These are phyloP conservation scores for Drosophila grimshawi DNA, from an alignment of 1,140 invertebrate species.

Conservation along the genomic window DNA sequence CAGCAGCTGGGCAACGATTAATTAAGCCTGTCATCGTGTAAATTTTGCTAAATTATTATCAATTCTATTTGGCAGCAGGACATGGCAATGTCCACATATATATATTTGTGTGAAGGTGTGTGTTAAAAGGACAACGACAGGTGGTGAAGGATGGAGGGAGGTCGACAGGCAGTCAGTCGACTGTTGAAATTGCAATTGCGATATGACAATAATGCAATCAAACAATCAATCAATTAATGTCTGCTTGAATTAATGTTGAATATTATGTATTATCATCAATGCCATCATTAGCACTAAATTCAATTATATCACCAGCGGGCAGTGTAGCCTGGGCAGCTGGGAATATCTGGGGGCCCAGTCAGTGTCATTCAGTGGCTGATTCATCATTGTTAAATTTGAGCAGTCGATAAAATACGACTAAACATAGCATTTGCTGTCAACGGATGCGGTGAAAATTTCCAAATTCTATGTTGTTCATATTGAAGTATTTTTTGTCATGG, in stretches of 20 bases:
- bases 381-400: constrained; percentile 67
- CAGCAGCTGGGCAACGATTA: constrained; percentile 52
- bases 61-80: constrained; percentile 38
- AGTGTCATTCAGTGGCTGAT: constrained; percentile 31
- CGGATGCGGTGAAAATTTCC: not conserved
- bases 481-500: constrained; percentile 14
- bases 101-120: constrained; percentile 45
- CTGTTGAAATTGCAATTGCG: constrained; percentile 66
- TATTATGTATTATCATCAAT: constrained; percentile 78
- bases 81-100: constrained; percentile 35
- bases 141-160: constrained; percentile 5
- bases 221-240: constrained; percentile 83
- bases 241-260: constrained; percentile 76
- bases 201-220: constrained; percentile 83
- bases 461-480: constrained; percentile 9
- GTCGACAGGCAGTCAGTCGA: constrained; percentile 20
- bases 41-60: constrained; percentile 78
- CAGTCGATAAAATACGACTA: constrained; percentile 2
- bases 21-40: constrained; percentile 75
- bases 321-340: not conserved
- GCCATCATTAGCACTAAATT: constrained; percentile 82
- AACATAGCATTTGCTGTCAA: constrained; percentile 7
- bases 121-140: constrained; percentile 40
- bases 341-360: not conserved
- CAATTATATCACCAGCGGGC: constrained; percentile 58